A percentile compares a stretch with the other conserved stretches of the same genome.
These are phyloP conservation scores for Orchestes rusci DNA, from an alignment of 2,888 invertebrate species.

Conservation along the genomic window DNA sequence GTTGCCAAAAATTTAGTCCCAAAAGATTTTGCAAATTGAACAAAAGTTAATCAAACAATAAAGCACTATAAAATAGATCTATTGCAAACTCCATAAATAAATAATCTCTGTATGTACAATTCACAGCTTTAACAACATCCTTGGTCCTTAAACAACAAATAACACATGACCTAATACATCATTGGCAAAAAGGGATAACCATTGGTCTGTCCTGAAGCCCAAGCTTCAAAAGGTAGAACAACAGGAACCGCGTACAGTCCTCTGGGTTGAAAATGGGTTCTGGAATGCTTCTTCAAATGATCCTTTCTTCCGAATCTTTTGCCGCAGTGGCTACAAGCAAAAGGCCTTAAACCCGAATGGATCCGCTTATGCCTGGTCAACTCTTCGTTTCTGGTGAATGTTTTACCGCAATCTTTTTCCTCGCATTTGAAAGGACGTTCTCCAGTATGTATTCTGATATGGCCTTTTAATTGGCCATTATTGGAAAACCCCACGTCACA, in stretches of 20 bases:
- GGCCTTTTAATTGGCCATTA: constrained; percentile 86
- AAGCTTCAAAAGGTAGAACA: constrained; percentile 41
- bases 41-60: background rate
- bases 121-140: background rate
- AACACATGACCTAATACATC: constrained; percentile 27
- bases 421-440: constrained; percentile 87
- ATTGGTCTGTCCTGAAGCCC: constrained; percentile 32
- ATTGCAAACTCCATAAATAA: constrained; percentile 5
- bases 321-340: constrained; percentile 78
- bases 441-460: constrained; percentile 85
- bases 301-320: constrained; percentile 92
- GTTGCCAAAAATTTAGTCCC: background rate
- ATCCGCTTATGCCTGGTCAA: constrained; percentile 86
- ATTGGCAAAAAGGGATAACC: constrained; percentile 32
- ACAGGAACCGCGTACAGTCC: constrained; percentile 45
- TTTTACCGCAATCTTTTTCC: constrained; percentile 76
- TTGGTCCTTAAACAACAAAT: background rate
- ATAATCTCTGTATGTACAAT: constrained; percentile 1
- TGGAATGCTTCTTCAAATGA: constrained; percentile 88
- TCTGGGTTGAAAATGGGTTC: constrained; percentile 65
- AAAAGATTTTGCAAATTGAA: background rate
- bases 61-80: background rate
- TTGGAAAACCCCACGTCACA: constrained; percentile 91
- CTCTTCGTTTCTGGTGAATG: constrained; percentile 88
- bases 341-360: constrained; percentile 80